phyloP scores from a whole-genome alignment of 2,888 invertebrate genomes.

The Aspidapion aeneum region DNA sequence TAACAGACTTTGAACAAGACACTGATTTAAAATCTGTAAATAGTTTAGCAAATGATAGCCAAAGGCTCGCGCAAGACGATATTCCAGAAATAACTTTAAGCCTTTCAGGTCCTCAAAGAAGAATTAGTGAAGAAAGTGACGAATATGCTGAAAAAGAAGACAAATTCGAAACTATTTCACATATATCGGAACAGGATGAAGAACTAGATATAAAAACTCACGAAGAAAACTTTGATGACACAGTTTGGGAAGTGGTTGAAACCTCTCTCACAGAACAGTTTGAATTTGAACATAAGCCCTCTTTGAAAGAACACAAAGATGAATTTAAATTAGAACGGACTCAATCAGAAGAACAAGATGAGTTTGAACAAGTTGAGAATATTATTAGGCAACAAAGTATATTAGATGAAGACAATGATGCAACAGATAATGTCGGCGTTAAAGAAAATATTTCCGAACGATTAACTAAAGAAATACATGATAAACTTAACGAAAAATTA shows the following conservation, averaged over 20 bases:
- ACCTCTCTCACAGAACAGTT: constrained; percentile 35
- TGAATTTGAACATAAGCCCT: constrained; percentile 20
- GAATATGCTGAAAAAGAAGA: constrained; percentile 35
- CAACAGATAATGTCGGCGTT: constrained; percentile 5
- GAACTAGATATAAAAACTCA: constrained; percentile 44
- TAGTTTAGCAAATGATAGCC: not conserved
- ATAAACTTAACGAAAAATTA: constrained; percentile 28
- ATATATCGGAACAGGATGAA: constrained; percentile 18
- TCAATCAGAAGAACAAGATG: constrained; percentile 23
- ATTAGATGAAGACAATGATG: constrained; percentile 2
- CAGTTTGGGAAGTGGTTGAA: constrained; percentile 52
- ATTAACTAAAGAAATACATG: constrained; percentile 29
- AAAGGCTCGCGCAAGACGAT: constrained; percentile 32
- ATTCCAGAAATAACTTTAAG: constrained; percentile 48
- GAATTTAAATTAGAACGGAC: constrained; percentile 6
- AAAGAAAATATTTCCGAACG: constrained; percentile 24
- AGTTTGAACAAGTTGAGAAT: constrained; percentile 20
- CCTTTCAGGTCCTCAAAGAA: constrained; percentile 45
- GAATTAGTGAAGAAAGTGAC: constrained; percentile 47
- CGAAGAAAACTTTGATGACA: constrained; percentile 50
- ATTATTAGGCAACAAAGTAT: constrained; percentile 11
- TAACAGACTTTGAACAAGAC: constrained; percentile 47
- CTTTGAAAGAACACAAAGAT: constrained; percentile 11
- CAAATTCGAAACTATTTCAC: constrained; percentile 9
- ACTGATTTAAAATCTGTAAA: constrained; percentile 35